phyloP scores from a whole-genome alignment of 1,140 invertebrate genomes.

The Hestina assimilis region DNA sequence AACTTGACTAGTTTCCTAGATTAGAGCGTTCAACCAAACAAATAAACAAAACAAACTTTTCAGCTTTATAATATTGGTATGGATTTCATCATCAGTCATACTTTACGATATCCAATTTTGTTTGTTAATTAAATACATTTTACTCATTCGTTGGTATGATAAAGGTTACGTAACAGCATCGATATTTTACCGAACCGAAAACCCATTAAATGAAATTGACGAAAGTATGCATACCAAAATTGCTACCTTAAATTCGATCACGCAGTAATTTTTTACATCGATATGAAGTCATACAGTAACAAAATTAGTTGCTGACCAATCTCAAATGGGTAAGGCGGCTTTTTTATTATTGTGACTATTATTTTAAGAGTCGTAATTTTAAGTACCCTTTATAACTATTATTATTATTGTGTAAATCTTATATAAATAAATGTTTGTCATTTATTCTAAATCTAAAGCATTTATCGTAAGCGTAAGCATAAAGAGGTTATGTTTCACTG shows the following conservation, averaged over 20 bases:
- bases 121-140: too few relatives aligned
- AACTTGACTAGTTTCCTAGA: too few relatives aligned
- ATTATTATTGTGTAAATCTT: too few relatives aligned
- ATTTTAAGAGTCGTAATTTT: background rate
- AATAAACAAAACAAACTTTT: too few relatives aligned
- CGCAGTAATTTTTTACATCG: background rate
- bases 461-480: too few relatives aligned
- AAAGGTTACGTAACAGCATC: background rate
- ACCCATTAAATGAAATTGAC: conserved; percentile 9
- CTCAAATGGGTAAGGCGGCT: background rate
- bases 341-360: background rate
- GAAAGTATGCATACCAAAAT: conserved; percentile 5
- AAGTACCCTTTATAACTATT: background rate
- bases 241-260: background rate
- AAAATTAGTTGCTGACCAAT: background rate
- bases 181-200: background rate
- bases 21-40: too few relatives aligned
- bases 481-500: too few relatives aligned
- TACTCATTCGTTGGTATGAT: background rate
- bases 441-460: too few relatives aligned
- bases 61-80: too few relatives aligned
- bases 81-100: too few relatives aligned
- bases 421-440: too few relatives aligned
- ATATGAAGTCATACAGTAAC: background rate
- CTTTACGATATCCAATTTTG: too few relatives aligned